Evolutionary conservation across 2,888 invertebrate genomes (phyloP).

Genomic region (Petrophora chlorosata): DNA sequence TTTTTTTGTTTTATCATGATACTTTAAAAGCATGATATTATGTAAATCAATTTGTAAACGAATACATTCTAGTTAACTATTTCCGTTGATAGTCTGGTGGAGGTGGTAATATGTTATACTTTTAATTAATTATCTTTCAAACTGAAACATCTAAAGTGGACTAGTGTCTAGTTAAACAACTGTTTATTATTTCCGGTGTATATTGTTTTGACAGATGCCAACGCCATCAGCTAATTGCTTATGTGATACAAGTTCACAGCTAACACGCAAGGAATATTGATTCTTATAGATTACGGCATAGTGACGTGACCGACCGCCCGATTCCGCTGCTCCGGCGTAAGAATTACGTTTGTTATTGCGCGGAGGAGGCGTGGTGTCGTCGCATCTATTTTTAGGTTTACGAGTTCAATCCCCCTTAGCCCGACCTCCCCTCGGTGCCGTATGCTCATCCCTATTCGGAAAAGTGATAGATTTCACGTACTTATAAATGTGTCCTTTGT

Average conservation of each 20-base stretch:
- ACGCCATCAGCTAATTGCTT: slow-evolving; percentile 33
- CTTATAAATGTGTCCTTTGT: slow-evolving; percentile 6
- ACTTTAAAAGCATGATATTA: not conserved
- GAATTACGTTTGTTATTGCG: slow-evolving; percentile 39
- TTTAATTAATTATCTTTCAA: slow-evolving; percentile 30
- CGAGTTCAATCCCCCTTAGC: slow-evolving; percentile 70
- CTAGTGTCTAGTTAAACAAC: slow-evolving; percentile 52
- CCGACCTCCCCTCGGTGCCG: slow-evolving; percentile 45
- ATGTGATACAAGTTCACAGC: slow-evolving; percentile 28
- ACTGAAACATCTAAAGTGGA: slow-evolving; percentile 34
- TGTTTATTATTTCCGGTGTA: slow-evolving; percentile 71
- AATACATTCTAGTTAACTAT: slow-evolving; percentile 1
- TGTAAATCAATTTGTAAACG: slow-evolving; percentile 5
- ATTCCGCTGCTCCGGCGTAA: slow-evolving; percentile 34
- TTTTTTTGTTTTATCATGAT: not conserved
- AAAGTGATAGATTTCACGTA: slow-evolving; percentile 45
- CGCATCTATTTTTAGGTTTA: slow-evolving; percentile 78
- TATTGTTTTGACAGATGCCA: slow-evolving; percentile 76
- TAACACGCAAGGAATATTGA: slow-evolving; percentile 37
- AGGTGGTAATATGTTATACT: slow-evolving; percentile 4
- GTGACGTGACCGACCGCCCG: slow-evolving; percentile 34
- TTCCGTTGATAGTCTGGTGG: slow-evolving; percentile 10
- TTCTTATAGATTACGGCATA: slow-evolving; percentile 39
- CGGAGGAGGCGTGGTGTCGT: slow-evolving; percentile 58
- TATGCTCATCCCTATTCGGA: slow-evolving; percentile 31